Conservation (phyloP, 2,888 invertebrate genomes). For the Epinotia demarniana region DNA sequence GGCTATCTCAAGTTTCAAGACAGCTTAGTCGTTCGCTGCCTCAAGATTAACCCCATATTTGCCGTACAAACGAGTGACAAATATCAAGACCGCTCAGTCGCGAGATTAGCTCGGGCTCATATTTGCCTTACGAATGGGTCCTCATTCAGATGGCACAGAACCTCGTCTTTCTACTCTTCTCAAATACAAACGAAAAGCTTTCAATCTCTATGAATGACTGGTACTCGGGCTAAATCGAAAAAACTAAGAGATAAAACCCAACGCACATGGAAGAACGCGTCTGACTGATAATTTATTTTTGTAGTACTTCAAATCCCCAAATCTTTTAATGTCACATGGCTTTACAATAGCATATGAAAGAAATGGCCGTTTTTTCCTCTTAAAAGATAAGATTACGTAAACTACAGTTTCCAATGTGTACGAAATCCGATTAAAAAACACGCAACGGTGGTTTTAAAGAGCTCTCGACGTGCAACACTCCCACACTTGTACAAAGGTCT, state of each 20-base stretch:
- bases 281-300: conserved; percentile 29
- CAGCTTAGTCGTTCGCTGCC: conserved; percentile 10
- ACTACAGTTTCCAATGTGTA: conserved; percentile 69
- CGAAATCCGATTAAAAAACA: conserved; percentile 78
- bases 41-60: conserved; percentile 47
- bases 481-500: conserved; percentile 75
- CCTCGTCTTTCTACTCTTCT: conserved; percentile 9
- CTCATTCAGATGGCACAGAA: conserved; percentile 50
- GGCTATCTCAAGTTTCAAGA: conserved; percentile 40
- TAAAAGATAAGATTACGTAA: conserved; percentile 75
- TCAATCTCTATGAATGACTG: conserved; percentile 25
- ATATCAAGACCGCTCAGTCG: conserved; percentile 56
- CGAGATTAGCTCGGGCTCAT: conserved; percentile 58
- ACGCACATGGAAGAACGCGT: conserved; percentile 29
- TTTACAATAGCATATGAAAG: conserved; percentile 72
- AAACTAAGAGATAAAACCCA: conserved; percentile 29
- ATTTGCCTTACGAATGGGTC: conserved; percentile 61
- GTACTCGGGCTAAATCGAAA: conserved; percentile 27
- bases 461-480: conserved; percentile 66
- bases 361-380: conserved; percentile 64
- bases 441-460: conserved; percentile 79
- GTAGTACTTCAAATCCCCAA: conserved; percentile 41
- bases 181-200: conserved; percentile 40
- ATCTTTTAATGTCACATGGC: conserved; percentile 63
- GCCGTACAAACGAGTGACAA: conserved; percentile 47